phyloP scores from a whole-genome alignment of 2,888 invertebrate species.

The Limenitis camilla region DNA sequence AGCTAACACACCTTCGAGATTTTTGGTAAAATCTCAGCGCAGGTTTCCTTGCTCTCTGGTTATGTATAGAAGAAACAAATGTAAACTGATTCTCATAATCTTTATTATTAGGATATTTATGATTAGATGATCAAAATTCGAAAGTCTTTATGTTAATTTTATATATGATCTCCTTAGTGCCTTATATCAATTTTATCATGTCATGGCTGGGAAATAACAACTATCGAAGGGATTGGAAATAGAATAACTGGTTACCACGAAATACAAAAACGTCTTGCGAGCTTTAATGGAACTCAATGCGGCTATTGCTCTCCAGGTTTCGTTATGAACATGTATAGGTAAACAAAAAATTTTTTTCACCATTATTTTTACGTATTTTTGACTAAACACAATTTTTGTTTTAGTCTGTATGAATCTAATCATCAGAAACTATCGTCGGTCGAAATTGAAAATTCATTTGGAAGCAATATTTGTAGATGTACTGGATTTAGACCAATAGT shows the following conservation, averaged over 20 bases:
- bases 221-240: slow-evolving; percentile 81
- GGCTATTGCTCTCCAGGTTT: slow-evolving; percentile 85
- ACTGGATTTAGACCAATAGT: slow-evolving; percentile 86
- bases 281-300: slow-evolving; percentile 80
- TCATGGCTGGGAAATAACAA: slow-evolving; percentile 78
- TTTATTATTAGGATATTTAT: no score
- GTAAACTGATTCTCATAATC: no score
- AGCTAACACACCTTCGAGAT: no score
- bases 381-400: slow-evolving; percentile 20
- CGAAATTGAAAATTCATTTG: slow-evolving; percentile 84
- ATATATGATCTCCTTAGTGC: slow-evolving; percentile 58
- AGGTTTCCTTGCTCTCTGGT: no score
- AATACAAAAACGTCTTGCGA: slow-evolving; percentile 76
- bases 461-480: slow-evolving; percentile 85
- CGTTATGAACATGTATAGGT: slow-evolving; percentile 84
- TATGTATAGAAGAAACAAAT: no score
- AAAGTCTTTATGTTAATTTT: no score
- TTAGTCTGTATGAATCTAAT: slow-evolving; percentile 66
- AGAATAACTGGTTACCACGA: slow-evolving; percentile 77
- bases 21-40: no score
- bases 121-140: no score
- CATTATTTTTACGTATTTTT: background rate
- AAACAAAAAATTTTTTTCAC: slow-evolving; percentile 7
- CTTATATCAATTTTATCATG: slow-evolving; percentile 76
- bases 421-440: slow-evolving; percentile 72